Evolutionary conservation across 2,797 vertebrate genomes (phyloP).

Genomic region (Calcarius lapponicus): DNA sequence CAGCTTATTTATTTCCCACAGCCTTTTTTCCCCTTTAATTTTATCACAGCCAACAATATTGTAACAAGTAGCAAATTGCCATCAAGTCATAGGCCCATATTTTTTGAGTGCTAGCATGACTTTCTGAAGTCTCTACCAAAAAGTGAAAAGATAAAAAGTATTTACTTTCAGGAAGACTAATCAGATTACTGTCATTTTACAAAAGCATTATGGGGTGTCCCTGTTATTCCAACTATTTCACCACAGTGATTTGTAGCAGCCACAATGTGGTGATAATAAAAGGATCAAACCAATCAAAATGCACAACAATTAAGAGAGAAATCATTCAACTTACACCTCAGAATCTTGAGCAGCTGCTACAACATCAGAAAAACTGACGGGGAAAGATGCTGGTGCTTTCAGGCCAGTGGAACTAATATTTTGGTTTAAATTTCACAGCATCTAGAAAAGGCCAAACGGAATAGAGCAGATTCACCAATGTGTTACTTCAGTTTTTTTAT

Average conservation of each 20-base stretch:
- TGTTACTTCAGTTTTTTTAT: background rate
- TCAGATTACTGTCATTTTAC: background rate
- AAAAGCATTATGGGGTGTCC: background rate
- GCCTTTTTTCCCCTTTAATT: background rate
- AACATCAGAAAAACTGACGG: background rate
- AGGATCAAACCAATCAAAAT: background rate
- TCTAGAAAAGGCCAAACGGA: background rate
- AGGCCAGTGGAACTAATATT: background rate
- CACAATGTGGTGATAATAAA: background rate
- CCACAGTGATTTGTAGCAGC: background rate
- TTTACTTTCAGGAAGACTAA: background rate
- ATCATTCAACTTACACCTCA: background rate
- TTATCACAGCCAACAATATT: background rate
- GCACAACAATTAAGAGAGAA: background rate
- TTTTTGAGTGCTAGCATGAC: background rate
- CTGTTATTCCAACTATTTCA: background rate
- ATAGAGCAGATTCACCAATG: background rate
- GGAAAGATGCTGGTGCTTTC: background rate
- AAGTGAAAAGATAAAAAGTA: background rate
- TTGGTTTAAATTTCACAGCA: conserved; percentile 13
- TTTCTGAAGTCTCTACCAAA: background rate
- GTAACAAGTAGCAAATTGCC: background rate
- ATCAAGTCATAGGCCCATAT: background rate
- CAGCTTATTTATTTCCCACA: background rate
- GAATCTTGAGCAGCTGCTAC: background rate